These are phyloP conservation scores for Eupeodes luniger DNA, from an alignment of 2,888 invertebrate genomes.

Conservation along the genomic window DNA sequence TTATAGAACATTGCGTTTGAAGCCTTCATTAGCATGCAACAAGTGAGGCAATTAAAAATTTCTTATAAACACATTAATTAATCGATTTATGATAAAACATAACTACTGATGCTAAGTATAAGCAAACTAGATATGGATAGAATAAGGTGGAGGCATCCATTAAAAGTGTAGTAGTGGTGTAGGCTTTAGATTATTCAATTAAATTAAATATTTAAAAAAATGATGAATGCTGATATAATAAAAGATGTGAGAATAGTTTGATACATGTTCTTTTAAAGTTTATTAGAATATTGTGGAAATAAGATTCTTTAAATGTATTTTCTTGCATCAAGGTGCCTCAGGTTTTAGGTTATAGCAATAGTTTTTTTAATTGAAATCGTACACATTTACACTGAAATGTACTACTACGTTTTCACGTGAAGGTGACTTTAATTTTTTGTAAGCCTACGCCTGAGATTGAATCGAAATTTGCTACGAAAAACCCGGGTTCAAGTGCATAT, in stretches of 20 bases:
- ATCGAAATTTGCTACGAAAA: too few relatives aligned
- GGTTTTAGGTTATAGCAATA: too few relatives aligned
- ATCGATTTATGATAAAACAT: conserved; percentile 49
- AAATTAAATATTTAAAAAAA: neutral
- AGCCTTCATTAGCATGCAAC: conserved; percentile 67
- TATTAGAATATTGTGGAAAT: neutral
- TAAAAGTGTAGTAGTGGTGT: neutral
- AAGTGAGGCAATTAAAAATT: conserved; percentile 71
- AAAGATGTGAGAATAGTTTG: neutral
- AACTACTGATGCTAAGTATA: neutral
- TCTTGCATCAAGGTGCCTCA: too few relatives aligned
- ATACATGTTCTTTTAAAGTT: neutral
- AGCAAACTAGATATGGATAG: neutral
- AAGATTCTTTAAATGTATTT: too few relatives aligned
- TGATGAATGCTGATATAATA: neutral
- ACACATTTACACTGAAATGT: too few relatives aligned
- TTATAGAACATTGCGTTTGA: conserved; percentile 44
- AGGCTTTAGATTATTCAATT: neutral
- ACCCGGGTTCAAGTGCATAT: too few relatives aligned
- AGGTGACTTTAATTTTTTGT: too few relatives aligned
- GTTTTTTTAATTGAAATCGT: too few relatives aligned
- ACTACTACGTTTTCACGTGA: too few relatives aligned
- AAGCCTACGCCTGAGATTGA: too few relatives aligned
- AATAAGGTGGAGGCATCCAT: neutral
- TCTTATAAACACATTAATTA: conserved; percentile 57